These are phyloP conservation scores for Drosophila hydei DNA, from an alignment of 1,140 invertebrate species.

Conservation along the genomic window DNA sequence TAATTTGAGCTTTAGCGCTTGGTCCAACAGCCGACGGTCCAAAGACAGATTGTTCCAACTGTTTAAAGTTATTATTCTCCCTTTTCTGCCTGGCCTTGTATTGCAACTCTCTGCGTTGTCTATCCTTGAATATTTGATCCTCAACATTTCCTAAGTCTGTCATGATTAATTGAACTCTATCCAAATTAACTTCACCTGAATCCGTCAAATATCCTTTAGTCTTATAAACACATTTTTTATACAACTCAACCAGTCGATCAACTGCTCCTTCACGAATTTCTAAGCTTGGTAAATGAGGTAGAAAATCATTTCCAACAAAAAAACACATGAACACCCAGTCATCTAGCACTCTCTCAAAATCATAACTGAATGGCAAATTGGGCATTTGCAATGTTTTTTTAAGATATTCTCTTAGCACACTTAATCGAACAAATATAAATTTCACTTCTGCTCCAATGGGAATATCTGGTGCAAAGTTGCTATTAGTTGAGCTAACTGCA, in stretches of 20 bases:
- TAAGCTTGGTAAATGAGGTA: constrained; percentile 98
- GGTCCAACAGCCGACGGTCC: constrained; percentile 87
- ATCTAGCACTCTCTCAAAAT: constrained; percentile 95
- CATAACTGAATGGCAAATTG: constrained; percentile 95
- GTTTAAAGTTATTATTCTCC: constrained; percentile 71
- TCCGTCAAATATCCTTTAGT: constrained; percentile 97
- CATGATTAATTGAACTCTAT: constrained; percentile 97
- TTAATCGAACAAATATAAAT: constrained; percentile 96
- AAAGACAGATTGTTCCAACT: constrained; percentile 86
- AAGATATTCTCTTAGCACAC: constrained; percentile 97
- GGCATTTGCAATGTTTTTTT: constrained; percentile 96
- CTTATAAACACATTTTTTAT: constrained; percentile 97
- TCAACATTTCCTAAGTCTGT: constrained; percentile 96
- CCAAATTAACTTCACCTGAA: constrained; percentile 96
- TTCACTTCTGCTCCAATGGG: constrained; percentile 89
- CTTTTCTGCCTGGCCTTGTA: constrained; percentile 91
- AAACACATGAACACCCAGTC: constrained; percentile 99
- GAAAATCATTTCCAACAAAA: constrained; percentile 99
- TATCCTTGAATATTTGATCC: constrained; percentile 98
- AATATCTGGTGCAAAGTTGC: constrained; percentile 74
- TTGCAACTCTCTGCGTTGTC: constrained; percentile 93
- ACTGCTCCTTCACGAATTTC: constrained; percentile 99
- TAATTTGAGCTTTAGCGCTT: constrained; percentile 70
- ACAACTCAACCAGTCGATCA: constrained; percentile 96
- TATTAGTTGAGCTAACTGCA: constrained; percentile 68